These are phyloP conservation scores for Dexiosoma caninum DNA, from an alignment of 2,888 invertebrate genomes.

Conservation along the genomic window DNA sequence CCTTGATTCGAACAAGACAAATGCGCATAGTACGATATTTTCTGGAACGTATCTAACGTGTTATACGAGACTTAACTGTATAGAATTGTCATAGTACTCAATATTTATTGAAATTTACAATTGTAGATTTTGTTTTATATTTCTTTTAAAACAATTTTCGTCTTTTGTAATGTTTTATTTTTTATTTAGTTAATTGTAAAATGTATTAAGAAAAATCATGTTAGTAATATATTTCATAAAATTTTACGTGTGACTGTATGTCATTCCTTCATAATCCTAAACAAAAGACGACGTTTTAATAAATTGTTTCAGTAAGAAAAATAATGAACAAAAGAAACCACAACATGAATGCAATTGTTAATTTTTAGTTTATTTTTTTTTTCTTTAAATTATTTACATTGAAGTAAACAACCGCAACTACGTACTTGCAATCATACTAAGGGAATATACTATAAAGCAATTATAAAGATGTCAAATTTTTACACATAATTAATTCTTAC, in stretches of 20 bases:
- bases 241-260: neutral
- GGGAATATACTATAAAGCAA: neutral
- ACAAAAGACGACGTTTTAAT: neutral
- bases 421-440: neutral
- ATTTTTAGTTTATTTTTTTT: neutral
- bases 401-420: neutral
- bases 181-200: too few relatives aligned
- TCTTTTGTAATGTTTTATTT: too few relatives aligned
- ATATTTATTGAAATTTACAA: too few relatives aligned
- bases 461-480: slow-evolving; percentile 15
- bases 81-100: too few relatives aligned
- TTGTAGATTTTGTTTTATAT: too few relatives aligned
- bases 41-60: too few relatives aligned
- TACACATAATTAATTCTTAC: slow-evolving; percentile 3
- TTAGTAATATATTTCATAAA: too few relatives aligned
- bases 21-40: too few relatives aligned
- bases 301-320: slow-evolving; percentile 8
- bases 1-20: too few relatives aligned
- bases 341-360: slow-evolving; percentile 29
- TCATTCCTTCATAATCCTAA: neutral
- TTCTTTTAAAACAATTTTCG: too few relatives aligned
- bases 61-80: too few relatives aligned
- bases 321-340: slow-evolving; percentile 40
- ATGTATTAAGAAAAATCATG: too few relatives aligned
- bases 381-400: neutral